Evolutionary conservation across 2,797 vertebrate genomes (phyloP).

Genomic region (Australoheros facetus): DNA sequence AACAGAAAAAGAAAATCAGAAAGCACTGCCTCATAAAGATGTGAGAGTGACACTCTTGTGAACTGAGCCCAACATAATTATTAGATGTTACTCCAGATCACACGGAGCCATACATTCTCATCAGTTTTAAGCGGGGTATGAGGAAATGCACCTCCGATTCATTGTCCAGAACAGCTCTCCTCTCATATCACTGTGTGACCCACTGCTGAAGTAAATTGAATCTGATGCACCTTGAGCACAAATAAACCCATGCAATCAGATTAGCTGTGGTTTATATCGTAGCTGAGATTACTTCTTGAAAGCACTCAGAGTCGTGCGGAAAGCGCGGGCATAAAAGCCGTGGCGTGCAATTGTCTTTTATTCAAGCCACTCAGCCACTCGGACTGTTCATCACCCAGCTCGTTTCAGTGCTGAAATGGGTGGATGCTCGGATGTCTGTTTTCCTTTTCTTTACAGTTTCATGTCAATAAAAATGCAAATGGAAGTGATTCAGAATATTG

Average conservation of each 20-base stretch:
- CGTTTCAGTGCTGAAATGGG: neutral
- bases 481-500: neutral
- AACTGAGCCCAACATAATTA: neutral
- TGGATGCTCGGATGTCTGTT: neutral
- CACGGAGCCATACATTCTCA: neutral
- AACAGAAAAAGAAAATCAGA: conserved; percentile 4
- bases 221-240: conserved; percentile 39
- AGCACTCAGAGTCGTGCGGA: conserved; percentile 43
- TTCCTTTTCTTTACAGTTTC: neutral
- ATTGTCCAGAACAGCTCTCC: conserved; percentile 11
- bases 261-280: conserved; percentile 20
- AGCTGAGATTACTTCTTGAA: conserved; percentile 44
- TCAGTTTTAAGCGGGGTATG: conserved; percentile 17
- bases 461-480: neutral
- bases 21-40: neutral
- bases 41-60: neutral
- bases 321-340: conserved; percentile 18
- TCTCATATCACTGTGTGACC: conserved; percentile 33
- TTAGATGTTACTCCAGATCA: neutral
- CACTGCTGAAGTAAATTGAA: conserved; percentile 37
- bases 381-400: conserved; percentile 19
- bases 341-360: conserved; percentile 30
- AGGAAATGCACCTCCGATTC: conserved; percentile 32
- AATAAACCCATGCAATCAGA: conserved; percentile 45
- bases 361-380: neutral